phyloP scores from a whole-genome alignment of 2,113 vertebrate species.

The Probosciger aterrimus region DNA sequence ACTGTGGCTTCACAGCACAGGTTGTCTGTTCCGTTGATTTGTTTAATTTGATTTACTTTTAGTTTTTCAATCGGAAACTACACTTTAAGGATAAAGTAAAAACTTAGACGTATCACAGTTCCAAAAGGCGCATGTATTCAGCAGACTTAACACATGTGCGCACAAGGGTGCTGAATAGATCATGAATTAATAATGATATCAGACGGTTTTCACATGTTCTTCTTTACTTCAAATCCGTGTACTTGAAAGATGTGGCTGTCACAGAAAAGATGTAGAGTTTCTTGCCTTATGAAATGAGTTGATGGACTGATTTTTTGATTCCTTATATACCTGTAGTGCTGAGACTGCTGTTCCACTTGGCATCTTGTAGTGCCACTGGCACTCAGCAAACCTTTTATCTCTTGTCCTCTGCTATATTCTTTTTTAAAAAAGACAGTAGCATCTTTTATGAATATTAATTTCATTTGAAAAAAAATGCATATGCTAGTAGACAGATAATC shows the following conservation, averaged over 20 bases:
- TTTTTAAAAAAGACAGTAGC: not conserved
- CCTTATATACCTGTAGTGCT: conserved; percentile 24
- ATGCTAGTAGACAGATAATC: not conserved
- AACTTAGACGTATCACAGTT: not conserved
- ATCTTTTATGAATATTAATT: conserved; percentile 48
- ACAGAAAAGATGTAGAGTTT: conserved; percentile 17
- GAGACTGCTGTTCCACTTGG: conserved; percentile 31
- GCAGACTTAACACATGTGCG: not conserved
- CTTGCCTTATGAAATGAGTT: not conserved
- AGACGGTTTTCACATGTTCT: conserved; percentile 19
- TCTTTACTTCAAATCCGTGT: not conserved
- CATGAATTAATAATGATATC: conserved; percentile 42
- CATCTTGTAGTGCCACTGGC: not conserved
- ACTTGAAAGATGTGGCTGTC: conserved; percentile 42
- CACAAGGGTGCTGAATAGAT: not conserved
- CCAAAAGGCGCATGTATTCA: not conserved
- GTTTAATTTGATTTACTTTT: not conserved
- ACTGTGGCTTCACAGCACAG: not conserved
- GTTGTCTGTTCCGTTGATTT: not conserved
- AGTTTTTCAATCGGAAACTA: not conserved
- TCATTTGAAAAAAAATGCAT: not conserved
- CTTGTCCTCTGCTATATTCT: conserved; percentile 2
- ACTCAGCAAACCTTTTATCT: conserved; percentile 49
- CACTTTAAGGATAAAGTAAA: not conserved
- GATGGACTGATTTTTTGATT: conserved; percentile 14